Evolutionary conservation across 2,797 vertebrate genomes (phyloP).

Genomic region (Peromyscus attwateri): DNA sequence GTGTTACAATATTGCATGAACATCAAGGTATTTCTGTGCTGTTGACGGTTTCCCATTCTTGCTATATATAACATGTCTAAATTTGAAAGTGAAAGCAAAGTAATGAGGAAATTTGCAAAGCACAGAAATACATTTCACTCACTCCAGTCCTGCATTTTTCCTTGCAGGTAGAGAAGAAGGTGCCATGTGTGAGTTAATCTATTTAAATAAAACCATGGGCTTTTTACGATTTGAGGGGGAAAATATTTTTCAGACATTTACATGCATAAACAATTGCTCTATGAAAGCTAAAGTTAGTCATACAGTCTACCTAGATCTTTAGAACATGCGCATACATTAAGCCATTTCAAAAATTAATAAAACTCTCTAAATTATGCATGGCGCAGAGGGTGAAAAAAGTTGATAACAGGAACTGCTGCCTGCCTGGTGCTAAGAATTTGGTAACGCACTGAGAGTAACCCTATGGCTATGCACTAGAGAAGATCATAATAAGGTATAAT

Average conservation of each 20-base stretch:
- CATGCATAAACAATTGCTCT: conserved; percentile 84
- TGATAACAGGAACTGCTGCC: conserved; percentile 88
- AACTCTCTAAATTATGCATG: conserved; percentile 87
- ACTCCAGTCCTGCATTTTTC: conserved; percentile 77
- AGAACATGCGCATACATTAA: conserved; percentile 85
- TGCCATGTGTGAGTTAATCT: conserved; percentile 85
- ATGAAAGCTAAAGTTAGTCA: conserved; percentile 85
- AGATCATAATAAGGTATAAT: conserved; percentile 88
- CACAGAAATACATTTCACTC: conserved; percentile 82
- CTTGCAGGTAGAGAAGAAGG: conserved; percentile 84
- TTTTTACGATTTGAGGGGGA: conserved; percentile 84
- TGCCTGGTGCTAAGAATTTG: conserved; percentile 84
- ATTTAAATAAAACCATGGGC: conserved; percentile 84
- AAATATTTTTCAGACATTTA: conserved; percentile 86
- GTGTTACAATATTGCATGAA: conserved; percentile 76
- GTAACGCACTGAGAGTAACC: conserved; percentile 83
- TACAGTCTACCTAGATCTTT: conserved; percentile 82
- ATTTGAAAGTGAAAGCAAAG: conserved; percentile 85
- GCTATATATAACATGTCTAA: conserved; percentile 82
- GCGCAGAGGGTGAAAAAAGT: conserved; percentile 85
- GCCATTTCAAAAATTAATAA: conserved; percentile 86
- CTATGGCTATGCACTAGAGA: conserved; percentile 84
- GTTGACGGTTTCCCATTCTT: conserved; percentile 80
- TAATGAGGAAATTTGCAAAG: conserved; percentile 84
- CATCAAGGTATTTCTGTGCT: conserved; percentile 82